These are phyloP conservation scores for Butorides virescens DNA, from an alignment of 2,113 vertebrate species.

Conservation along the genomic window DNA sequence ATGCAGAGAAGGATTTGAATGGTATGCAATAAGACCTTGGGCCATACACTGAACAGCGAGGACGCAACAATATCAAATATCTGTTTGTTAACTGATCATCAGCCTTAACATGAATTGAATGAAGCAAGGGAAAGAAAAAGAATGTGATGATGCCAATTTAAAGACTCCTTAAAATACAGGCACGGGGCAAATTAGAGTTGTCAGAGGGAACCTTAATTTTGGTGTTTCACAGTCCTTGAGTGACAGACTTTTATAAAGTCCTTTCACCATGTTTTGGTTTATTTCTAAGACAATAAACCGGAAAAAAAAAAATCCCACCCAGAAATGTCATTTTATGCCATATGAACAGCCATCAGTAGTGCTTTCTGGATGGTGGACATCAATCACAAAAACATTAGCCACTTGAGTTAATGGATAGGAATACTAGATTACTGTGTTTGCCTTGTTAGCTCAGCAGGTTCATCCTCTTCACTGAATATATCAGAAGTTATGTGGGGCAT, in stretches of 20 bases:
- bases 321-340: neutral
- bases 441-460: conserved; percentile 19
- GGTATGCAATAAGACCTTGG: neutral
- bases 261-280: neutral
- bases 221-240: neutral
- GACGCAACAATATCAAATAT: neutral
- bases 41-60: neutral
- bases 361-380: neutral
- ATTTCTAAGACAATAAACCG: neutral
- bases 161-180: neutral
- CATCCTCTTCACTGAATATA: neutral
- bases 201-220: neutral
- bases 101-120: neutral
- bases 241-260: neutral
- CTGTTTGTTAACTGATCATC: neutral
- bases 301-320: neutral
- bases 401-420: conserved; percentile 9
- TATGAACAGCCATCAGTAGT: neutral
- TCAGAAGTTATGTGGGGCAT: neutral
- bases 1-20: neutral
- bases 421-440: conserved; percentile 30
- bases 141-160: neutral
- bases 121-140: neutral
- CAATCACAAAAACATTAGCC: conserved; percentile 23
- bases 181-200: neutral